These are phyloP conservation scores for Cecidostiba fungosa DNA, from an alignment of 2,888 invertebrate genomes.

Conservation along the genomic window DNA sequence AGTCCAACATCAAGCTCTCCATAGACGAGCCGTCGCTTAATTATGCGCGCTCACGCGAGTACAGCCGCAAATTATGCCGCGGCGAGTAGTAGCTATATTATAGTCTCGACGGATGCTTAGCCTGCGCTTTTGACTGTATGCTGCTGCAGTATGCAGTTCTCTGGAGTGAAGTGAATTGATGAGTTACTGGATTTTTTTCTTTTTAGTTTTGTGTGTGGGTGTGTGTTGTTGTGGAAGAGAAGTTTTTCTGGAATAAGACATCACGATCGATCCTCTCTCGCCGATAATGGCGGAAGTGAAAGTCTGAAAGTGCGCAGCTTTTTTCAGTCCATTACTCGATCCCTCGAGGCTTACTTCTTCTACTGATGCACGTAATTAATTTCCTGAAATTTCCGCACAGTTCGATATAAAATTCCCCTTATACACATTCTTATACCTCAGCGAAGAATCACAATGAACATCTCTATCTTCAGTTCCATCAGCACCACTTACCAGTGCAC, in stretches of 20 bases:
- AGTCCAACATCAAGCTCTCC: not conserved
- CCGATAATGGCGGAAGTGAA: conserved; percentile 67
- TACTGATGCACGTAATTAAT: not conserved
- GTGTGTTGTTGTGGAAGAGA: too few species aligned
- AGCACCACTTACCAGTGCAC: not conserved
- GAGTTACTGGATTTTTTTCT: too few species aligned
- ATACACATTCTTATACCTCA: not conserved
- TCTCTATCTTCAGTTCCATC: not conserved
- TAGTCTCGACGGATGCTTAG: not conserved
- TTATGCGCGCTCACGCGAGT: conserved; percentile 49
- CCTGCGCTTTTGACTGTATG: not conserved
- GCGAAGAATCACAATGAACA: not conserved
- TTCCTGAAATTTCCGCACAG: too few species aligned
- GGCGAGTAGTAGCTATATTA: not conserved
- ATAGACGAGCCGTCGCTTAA: conserved; percentile 30
- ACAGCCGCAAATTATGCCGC: conserved; percentile 24
- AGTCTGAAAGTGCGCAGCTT: conserved; percentile 62
- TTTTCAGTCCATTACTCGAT: conserved; percentile 61
- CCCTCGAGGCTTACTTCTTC: not conserved
- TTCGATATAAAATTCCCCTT: not conserved
- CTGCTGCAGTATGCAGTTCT: too few species aligned
- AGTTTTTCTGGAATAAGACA: not conserved
- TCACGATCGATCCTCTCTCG: conserved; percentile 64
- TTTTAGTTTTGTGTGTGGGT: too few species aligned
- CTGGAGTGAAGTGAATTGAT: too few species aligned